Base-by-base conservation (phyloP, 2,113 vertebrate genomes). In the Chloropsis cyanopogon region DNA sequence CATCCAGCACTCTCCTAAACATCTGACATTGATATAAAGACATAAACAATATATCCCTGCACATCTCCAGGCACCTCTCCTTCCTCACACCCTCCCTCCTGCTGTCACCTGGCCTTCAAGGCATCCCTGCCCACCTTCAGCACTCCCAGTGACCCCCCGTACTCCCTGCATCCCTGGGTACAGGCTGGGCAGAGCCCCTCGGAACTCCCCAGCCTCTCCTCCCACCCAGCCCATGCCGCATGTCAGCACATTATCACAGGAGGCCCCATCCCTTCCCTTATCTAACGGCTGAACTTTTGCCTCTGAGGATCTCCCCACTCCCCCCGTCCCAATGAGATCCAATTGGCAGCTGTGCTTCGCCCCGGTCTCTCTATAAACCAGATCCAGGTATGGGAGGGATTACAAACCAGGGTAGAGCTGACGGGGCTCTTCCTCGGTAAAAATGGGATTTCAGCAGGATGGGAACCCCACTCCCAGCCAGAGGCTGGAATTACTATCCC, bases 221-320 rank as follows among this genome's bases (percentile, higher is more conserved):
- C 66, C 53, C 1, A 0, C 57, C 56, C 21, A 22, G 82, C 52
- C 71, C 79, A 28, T 2, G 5, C 53, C 1, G 3, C 53, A 41
- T 21, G 6, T 77, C 85, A 66, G 56, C 8, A 2, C 77, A 77
- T 96, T 96, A 96, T 92, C 93, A 2, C 39, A 1, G 81, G 87
- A 94, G 95, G 96, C 96, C 93, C 81, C 24, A 3, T 25, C 47
- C 2, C 42, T 23, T 24, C 75, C 65, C 93, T 94, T 95, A 94
- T 96, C 93, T 89, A 42, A 72, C 1, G 0, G 69, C 78, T 96
- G 87, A 96, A 92, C 92, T 92, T 96, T 93, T 93, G 96, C 95
- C 96, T 91, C 82, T 1, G 1, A 75, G 60, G 20, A 91, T 75
- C 77, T 68, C 64, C 91, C 42, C 0, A 0, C 86, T 75, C 15